Percentiles rank a stretch among this genome's conserved stretches.
Conservation (phyloP, 1,140 invertebrate genomes). For the Nylanderia fulva region DNA sequence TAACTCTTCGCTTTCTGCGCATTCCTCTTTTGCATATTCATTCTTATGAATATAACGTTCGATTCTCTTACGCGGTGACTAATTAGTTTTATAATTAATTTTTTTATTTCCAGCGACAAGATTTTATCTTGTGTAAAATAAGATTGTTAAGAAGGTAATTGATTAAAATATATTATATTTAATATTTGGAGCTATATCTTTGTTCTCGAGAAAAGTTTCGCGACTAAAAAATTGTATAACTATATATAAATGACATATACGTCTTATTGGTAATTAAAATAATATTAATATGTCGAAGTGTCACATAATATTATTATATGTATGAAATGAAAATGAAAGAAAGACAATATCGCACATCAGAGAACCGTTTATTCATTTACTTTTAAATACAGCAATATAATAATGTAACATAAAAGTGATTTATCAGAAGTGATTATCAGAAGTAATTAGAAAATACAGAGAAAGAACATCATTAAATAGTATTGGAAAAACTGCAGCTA, state of each 20-base stretch:
- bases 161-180: not conserved
- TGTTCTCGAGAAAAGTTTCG: not conserved
- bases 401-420: too few species aligned
- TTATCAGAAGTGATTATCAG: not conserved
- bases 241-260: not conserved
- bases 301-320: not conserved
- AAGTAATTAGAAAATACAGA: not conserved
- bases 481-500: not conserved
- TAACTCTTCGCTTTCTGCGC: not conserved
- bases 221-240: not conserved
- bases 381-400: too few species aligned
- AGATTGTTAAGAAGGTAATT: not conserved
- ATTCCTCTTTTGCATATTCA: not conserved
- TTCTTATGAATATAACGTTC: not conserved
- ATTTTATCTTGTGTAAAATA: not conserved
- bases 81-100: conserved; percentile 33
- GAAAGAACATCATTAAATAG: not conserved
- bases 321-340: not conserved
- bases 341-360: not conserved
- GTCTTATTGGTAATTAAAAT: conserved; percentile 2
- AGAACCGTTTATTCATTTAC: not conserved
- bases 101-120: not conserved
- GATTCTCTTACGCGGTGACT: not conserved
- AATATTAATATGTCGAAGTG: conserved; percentile 16
- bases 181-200: not conserved